phyloP scores from a whole-genome alignment of 2,888 invertebrate genomes.

The Agonum fuliginosum region DNA sequence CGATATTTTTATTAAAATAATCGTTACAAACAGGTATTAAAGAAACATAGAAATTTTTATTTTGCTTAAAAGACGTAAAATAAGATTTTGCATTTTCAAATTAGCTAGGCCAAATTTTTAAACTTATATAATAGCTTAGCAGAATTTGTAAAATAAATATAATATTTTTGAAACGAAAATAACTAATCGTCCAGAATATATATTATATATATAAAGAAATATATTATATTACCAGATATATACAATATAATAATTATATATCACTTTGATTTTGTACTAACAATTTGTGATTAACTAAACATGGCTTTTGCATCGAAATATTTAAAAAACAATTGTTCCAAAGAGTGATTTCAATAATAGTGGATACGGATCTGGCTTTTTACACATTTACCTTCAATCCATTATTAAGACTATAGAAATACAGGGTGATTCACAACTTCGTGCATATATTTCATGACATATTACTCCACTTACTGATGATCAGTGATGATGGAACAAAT shows the following conservation, averaged over 20 bases:
- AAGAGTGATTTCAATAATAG: slow-evolving; percentile 56
- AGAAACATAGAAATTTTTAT: slow-evolving; percentile 32
- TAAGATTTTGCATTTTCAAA: slow-evolving; percentile 48
- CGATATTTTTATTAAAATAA: slow-evolving; percentile 43
- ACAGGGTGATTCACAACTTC: too few species aligned
- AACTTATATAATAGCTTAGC: slow-evolving; percentile 51
- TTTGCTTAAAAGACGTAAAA: slow-evolving; percentile 44
- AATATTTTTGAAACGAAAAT: slow-evolving; percentile 55
- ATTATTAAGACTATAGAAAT: too few species aligned
- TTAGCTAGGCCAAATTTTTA: slow-evolving; percentile 55
- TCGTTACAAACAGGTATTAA: slow-evolving; percentile 39
- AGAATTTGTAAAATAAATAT: slow-evolving; percentile 53
- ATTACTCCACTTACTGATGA: too few species aligned
- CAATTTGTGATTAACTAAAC: slow-evolving; percentile 48
- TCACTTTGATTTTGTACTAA: slow-evolving; percentile 52
- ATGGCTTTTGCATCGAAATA: slow-evolving; percentile 55
- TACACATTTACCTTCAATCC: slow-evolving; percentile 38
- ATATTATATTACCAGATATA: slow-evolving; percentile 42
- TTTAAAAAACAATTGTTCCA: slow-evolving; percentile 55
- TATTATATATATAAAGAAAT: slow-evolving; percentile 51
- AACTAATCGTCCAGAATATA: slow-evolving; percentile 49
- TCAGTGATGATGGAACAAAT: too few species aligned
- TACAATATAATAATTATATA: slow-evolving; percentile 46
- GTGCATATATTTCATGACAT: too few species aligned
- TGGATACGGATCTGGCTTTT: slow-evolving; percentile 40